Evolutionary conservation across 2,113 vertebrate species (phyloP).

Genomic region (Gallinago paraguaiae): DNA sequence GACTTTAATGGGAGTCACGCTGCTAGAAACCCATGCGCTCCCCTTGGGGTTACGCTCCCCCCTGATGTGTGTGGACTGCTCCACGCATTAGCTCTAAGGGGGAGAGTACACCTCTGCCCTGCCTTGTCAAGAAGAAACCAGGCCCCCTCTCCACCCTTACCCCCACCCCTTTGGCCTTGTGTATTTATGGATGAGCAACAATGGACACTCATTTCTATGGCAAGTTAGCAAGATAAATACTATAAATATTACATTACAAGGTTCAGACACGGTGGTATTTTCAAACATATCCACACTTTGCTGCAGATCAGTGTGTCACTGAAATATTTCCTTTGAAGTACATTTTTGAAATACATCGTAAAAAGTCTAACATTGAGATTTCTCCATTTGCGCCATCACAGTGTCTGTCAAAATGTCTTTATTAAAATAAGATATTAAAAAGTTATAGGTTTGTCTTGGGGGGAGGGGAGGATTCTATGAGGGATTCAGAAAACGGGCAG

Average conservation of each 20-base stretch:
- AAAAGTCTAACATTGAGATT: conserved; percentile 5
- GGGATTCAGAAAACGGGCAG: neutral
- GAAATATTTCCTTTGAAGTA: conserved; percentile 50
- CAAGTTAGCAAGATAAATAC: conserved; percentile 36
- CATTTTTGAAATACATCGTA: conserved; percentile 18
- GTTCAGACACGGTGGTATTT: conserved; percentile 7
- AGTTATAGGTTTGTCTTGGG: conserved; percentile 8
- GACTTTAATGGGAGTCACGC: conserved; percentile 23
- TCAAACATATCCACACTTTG: conserved; percentile 5
- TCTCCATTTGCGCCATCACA: neutral
- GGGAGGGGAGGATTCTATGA: neutral
- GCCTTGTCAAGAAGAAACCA: neutral
- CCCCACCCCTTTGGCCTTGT: conserved; percentile 4
- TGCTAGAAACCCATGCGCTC: neutral
- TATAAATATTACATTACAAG: conserved; percentile 53
- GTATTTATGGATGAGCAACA: conserved; percentile 38
- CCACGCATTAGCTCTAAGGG: neutral
- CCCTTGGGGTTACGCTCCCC: neutral
- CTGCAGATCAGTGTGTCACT: conserved; percentile 26
- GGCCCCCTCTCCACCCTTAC: neutral
- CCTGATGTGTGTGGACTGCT: neutral
- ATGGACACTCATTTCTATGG: conserved; percentile 50
- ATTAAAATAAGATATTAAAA: conserved; percentile 28
- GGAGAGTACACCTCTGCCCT: conserved; percentile 16
- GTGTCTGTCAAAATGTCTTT: neutral